Evolutionary conservation across 2,797 vertebrate genomes (phyloP), one percentile per base, ranked within the genome.

Genomic region (Coluber constrictor): DNA sequence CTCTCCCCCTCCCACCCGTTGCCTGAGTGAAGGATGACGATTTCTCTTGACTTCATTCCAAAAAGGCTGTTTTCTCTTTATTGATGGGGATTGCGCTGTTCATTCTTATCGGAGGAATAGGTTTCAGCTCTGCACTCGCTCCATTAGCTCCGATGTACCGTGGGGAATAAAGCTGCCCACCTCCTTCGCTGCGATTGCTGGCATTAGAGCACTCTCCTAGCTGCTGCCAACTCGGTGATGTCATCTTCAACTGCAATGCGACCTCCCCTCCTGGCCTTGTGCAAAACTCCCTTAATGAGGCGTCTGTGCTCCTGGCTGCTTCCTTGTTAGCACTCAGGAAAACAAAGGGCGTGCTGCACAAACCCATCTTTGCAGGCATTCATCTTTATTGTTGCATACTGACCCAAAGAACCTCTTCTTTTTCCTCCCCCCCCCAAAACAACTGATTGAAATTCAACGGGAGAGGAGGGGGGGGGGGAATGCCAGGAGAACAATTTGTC

Each of bases 351-450:
- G 43, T 55, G 93, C 93, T 93, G 93, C 92, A 93, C 92, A 93
- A 90, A 94, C 91, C 91, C 94, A 89, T 93, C 94, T 92, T 93
- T 92, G 86, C 93, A 91, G 61, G 93, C 92, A 91, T 94, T 93
- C 87, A 83, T 93, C 88, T 93, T 90, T 59, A 92, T 92, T 86
- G 89, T 92, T 91, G 93, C 89, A 89, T 23, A 56, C 89, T 91
- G 91, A 94, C 93, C 91, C 70, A 94, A 92, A 92, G 93, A 93
- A 51, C 92, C 88, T 92, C 57, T n/a, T 66, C 93, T 89, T 57
- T 90, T 60, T 90, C 54, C 25, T 23, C 47, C 91, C 91, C 37
- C 55, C 83, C 86, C 74, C 57, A 37, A 27, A 18, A 91, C 29
- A 86, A 66, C 60, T 89, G 92, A 92, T 92, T 92, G 92, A 92